Evolutionary conservation across 2,797 vertebrate genomes (phyloP).

Genomic region (Pseudochirops corinnae): DNA sequence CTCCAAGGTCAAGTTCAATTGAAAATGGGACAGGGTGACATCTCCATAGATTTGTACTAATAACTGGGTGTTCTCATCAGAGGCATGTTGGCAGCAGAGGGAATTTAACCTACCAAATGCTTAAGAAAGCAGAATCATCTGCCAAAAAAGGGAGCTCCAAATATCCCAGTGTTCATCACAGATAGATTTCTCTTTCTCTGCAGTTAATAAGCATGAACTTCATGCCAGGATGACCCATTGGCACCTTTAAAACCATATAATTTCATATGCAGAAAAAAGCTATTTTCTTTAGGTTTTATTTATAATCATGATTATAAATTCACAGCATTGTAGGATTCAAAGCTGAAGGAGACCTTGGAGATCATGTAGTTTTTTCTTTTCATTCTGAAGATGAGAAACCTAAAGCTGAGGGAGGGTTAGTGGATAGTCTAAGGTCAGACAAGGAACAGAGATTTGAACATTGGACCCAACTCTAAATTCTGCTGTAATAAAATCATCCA

Average conservation of each 20-base stretch:
- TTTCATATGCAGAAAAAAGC: slow-evolving; percentile 4
- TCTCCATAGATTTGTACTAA: slow-evolving; percentile 59
- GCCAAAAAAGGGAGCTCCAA: slow-evolving; percentile 50
- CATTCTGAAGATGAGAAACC: neutral
- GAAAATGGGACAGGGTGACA: slow-evolving; percentile 54
- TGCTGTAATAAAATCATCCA: neutral
- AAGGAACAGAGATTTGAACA: neutral
- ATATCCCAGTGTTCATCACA: slow-evolving; percentile 43
- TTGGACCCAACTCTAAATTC: neutral
- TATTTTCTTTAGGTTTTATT: slow-evolving; percentile 8
- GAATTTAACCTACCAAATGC: slow-evolving; percentile 59
- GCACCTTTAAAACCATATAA: neutral
- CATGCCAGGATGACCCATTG: neutral
- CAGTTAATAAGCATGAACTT: neutral
- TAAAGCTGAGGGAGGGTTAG: too few relatives aligned
- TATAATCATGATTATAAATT: slow-evolving; percentile 56
- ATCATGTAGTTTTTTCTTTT: neutral
- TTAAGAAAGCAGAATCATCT: slow-evolving; percentile 66
- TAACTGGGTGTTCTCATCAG: slow-evolving; percentile 60
- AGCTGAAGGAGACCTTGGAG: neutral
- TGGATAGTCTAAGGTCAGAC: neutral
- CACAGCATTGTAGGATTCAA: neutral
- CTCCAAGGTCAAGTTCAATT: slow-evolving; percentile 71
- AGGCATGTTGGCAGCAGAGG: slow-evolving; percentile 56
- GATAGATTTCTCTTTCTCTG: slow-evolving; percentile 53